Evolutionary conservation across 2,113 vertebrate genomes (phyloP).

Genomic region (Raja brachyura): DNA sequence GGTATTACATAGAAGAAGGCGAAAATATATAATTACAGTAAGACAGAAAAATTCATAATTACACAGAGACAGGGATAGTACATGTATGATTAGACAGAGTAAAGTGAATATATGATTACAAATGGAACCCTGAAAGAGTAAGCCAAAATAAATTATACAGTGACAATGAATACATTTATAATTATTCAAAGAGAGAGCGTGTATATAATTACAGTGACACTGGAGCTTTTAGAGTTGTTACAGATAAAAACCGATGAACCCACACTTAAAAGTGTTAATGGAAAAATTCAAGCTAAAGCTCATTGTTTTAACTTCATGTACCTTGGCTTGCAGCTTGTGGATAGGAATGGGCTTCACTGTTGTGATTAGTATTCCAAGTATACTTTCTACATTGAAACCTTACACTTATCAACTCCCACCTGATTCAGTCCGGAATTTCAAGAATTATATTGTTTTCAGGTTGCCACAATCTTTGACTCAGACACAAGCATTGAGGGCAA

Average conservation of each 20-base stretch:
- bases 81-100: slow-evolving; percentile 5
- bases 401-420: neutral
- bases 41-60: neutral
- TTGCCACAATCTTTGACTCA: neutral
- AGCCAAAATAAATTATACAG: slow-evolving; percentile 23
- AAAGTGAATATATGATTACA: slow-evolving; percentile 20
- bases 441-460: neutral
- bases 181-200: neutral
- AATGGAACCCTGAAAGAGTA: neutral
- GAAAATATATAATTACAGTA: slow-evolving; percentile 1
- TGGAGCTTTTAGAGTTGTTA: neutral
- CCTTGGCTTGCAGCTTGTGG: neutral
- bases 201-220: slow-evolving; percentile 1
- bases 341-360: neutral
- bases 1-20: neutral
- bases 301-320: neutral
- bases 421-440: neutral
- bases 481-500: neutral
- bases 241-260: neutral
- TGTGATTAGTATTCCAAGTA: neutral
- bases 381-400: neutral
- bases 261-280: neutral
- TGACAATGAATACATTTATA: neutral
- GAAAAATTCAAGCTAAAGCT: neutral
- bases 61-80: neutral